Conservation (phyloP, 2,113 vertebrate species). For the Oryzias celebensis region DNA sequence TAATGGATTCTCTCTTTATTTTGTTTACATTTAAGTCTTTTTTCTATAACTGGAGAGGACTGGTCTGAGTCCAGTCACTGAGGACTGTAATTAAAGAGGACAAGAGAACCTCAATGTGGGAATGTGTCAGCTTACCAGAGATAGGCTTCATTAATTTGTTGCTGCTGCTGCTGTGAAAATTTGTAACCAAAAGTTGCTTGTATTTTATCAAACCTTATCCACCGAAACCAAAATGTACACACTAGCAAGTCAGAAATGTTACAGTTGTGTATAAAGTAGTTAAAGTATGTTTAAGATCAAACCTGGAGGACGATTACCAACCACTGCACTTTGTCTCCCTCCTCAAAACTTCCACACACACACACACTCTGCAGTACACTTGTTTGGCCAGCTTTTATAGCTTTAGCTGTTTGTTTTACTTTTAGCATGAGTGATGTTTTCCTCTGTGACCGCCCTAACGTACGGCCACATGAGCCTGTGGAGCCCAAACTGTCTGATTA, state of each 20-base stretch:
- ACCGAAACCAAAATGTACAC: too few species aligned
- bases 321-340: slow-evolving; percentile 22
- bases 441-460: slow-evolving; percentile 29
- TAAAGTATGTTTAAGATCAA: slow-evolving; percentile 17
- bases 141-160: slow-evolving; percentile 11
- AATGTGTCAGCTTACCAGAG: slow-evolving; percentile 7
- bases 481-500: slow-evolving; percentile 37
- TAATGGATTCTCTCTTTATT: slow-evolving; percentile 28
- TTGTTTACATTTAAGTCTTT: background rate
- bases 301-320: too few species aligned
- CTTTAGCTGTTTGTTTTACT: slow-evolving; percentile 47
- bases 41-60: slow-evolving; percentile 21
- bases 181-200: background rate
- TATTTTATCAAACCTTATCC: too few species aligned
- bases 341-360: slow-evolving; percentile 14
- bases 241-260: too few species aligned
- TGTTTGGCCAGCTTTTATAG: slow-evolving; percentile 48
- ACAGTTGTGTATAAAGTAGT: background rate
- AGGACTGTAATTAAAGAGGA: slow-evolving; percentile 23
- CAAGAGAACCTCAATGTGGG: slow-evolving; percentile 28
- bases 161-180: background rate
- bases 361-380: slow-evolving; percentile 16
- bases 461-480: slow-evolving; percentile 18
- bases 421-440: slow-evolving; percentile 38
- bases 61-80: slow-evolving; percentile 15